Percentiles rank a stretch among this genome's conserved stretches.
phyloP scores from a whole-genome alignment of 1,140 invertebrate species.

The Conus betulinus region DNA sequence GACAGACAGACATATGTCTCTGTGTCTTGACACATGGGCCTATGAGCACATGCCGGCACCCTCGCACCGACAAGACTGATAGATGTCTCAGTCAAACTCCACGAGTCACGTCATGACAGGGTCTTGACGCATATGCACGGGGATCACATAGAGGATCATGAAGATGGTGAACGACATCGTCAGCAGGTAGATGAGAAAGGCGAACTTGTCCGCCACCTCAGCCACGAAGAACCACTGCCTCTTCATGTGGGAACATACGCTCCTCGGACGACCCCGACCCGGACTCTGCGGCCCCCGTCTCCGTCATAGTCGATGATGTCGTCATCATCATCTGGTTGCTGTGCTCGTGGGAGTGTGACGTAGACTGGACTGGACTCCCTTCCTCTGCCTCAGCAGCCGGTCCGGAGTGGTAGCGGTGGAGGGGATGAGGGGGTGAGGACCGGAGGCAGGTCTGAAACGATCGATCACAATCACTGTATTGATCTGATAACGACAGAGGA shows the following conservation, averaged over 20 bases:
- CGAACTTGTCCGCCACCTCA: slow-evolving; percentile 61
- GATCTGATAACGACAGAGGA: too few species aligned
- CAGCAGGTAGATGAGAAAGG: slow-evolving; percentile 64
- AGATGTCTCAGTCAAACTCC: too few species aligned
- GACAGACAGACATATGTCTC: background rate
- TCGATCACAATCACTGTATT: too few species aligned
- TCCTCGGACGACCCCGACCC: background rate
- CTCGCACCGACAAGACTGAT: too few species aligned
- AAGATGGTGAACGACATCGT: slow-evolving; percentile 59
- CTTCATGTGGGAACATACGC: slow-evolving; percentile 43
- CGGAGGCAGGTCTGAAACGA: background rate
- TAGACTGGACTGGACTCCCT: too few species aligned
- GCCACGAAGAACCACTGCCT: slow-evolving; percentile 68
- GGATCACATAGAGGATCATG: slow-evolving; percentile 64
- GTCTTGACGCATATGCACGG: slow-evolving; percentile 35
- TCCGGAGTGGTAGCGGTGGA: background rate
- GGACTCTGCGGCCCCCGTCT: slow-evolving; percentile 18
- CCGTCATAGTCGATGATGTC: background rate
- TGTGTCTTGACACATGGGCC: background rate
- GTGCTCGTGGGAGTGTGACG: too few species aligned
- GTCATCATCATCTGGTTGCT: background rate
- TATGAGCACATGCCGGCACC: too few species aligned
- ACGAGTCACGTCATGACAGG: background rate
- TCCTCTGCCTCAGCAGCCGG: background rate
- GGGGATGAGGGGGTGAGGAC: background rate